phyloP scores from a whole-genome alignment of 2,113 vertebrate species.

The Cynopterus brachyotis region DNA sequence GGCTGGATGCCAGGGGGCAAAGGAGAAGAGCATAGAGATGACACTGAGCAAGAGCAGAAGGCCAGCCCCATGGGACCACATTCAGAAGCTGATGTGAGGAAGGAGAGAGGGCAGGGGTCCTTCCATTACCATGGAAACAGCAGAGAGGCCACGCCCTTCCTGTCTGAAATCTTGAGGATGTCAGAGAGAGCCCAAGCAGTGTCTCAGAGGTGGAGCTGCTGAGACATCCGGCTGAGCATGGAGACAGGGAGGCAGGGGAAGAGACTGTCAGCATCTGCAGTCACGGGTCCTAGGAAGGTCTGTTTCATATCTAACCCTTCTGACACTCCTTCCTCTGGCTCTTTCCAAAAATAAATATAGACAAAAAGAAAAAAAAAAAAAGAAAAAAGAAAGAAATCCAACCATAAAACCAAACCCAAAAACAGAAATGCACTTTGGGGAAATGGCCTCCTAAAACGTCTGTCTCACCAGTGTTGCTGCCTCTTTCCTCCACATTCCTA shows the following conservation, averaged over 20 bases:
- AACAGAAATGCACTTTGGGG: background rate
- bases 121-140: background rate
- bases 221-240: background rate
- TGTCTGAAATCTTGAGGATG: background rate
- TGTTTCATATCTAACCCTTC: background rate
- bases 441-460: background rate
- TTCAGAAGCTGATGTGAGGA: background rate
- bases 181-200: background rate
- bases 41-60: background rate
- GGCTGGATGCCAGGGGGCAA: background rate
- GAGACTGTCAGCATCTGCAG: background rate
- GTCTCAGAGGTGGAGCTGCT: background rate
- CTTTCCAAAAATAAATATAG: constrained; percentile 5
- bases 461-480: background rate
- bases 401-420: constrained; percentile 6
- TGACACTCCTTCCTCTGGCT: background rate
- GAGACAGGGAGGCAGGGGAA: background rate
- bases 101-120: background rate
- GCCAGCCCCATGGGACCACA: background rate
- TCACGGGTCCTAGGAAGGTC: background rate
- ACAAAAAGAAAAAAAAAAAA: background rate
- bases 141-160: background rate
- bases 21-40: background rate
- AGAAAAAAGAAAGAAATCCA: background rate
- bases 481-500: background rate